Conservation (phyloP, 2,797 vertebrate species). For the Pipistrellus pygmaeus region DNA sequence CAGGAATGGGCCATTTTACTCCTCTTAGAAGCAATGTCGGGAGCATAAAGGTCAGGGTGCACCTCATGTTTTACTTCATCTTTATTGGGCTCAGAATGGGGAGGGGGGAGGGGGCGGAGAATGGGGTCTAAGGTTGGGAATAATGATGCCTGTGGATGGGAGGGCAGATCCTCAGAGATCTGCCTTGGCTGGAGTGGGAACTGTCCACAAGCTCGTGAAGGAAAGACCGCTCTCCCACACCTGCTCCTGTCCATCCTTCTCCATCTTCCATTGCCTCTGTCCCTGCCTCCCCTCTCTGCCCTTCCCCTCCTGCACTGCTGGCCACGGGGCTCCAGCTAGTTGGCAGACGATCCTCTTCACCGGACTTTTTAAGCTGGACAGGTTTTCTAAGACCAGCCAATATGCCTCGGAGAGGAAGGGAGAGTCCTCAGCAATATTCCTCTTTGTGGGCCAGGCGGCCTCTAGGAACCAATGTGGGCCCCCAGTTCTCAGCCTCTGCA, state of each 20-base stretch:
- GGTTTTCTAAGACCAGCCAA: slow-evolving; percentile 1
- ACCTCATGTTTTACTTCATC: background rate
- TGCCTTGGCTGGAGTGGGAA: background rate
- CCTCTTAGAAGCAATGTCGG: background rate
- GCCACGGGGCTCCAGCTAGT: background rate
- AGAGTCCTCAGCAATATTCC: background rate
- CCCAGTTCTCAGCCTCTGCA: slow-evolving; percentile 49
- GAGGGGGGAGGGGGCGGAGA: background rate
- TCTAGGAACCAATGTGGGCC: background rate
- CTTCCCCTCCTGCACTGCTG: background rate
- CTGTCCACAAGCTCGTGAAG: background rate
- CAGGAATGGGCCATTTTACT: background rate
- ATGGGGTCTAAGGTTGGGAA: background rate
- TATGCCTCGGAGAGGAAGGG: background rate
- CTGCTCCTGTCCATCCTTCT: background rate
- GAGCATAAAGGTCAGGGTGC: background rate
- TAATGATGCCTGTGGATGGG: background rate
- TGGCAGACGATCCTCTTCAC: background rate
- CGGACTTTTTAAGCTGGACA: background rate
- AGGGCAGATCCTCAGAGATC: background rate
- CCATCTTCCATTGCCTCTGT: background rate
- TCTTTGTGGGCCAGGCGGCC: background rate
- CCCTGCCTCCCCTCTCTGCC: no score
- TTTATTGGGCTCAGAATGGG: background rate
- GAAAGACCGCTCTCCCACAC: background rate